Evolutionary conservation across 2,888 invertebrate genomes (phyloP), one percentile per base, ranked within the genome.

Genomic region (Ischnus inquisitorius): DNA sequence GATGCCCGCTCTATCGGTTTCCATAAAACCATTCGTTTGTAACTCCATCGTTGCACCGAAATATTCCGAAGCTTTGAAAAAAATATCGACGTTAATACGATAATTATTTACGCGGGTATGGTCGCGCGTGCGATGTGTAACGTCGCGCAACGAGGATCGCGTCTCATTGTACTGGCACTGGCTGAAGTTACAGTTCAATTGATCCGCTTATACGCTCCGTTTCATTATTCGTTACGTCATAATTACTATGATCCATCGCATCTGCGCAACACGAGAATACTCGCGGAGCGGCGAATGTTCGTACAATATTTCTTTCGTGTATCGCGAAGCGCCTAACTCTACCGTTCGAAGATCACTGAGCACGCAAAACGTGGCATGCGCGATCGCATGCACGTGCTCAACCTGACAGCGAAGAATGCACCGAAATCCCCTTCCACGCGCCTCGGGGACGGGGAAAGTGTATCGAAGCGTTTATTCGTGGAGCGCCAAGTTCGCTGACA

Each of bases 11-110:
- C 39, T 14, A 41, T 68, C 43, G n/a, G 16, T 10, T 60, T 79
- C 46, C 2, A 41, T 10, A 1, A 78, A 68, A n/a, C 67, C 77
- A 41, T 82, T 82, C 10, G 65, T 68, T 25, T 82, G 51, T 12
- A 67, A 25, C 8, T 77, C 84, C 85, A 83, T 83, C 39, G 41
- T 25, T 28, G 46, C 19, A 62, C 16, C 2, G 16, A 12, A 22
- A 57, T n/a, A 3, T 16, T 6, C 25, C 51, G 10, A 46, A 74
- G 16, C 41, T 65, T 54, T 57, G 39, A 0, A 25, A 71, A 22
- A 62, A 64, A 62, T 8, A 34, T 34, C 34, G 34, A 34, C 5
- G 8, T 34, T 6, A 34, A 34, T 34, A 14, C 14, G 6, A 16
- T 10, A 3, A 22, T 14, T 48, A 22, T 67, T 46, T 19, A 41